Base-by-base conservation (phyloP, 2,113 vertebrate species). In the Cynopterus brachyotis region DNA sequence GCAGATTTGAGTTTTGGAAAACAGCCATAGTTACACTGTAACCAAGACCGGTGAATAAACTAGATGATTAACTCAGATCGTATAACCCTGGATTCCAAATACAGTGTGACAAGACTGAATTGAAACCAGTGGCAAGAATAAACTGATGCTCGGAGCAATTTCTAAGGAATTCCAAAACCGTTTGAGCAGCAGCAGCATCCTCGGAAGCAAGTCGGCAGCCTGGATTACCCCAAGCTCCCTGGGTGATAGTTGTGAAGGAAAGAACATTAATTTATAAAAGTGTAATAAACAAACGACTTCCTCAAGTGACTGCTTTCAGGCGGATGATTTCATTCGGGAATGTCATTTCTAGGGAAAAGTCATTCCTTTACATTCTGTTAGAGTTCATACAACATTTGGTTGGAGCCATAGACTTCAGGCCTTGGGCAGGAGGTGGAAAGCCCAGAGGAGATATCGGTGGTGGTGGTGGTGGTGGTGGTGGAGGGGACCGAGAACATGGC, bases 41-140 rank as follows among this genome's bases (percentile, higher is more conserved):
- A 30, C 45, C 83, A 75, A 86, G 78, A 62, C 26, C 37, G 66
- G 26, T 62, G 70, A 70, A 90, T 57, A 40, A 87, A 17, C 80
- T 69, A 57, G 83, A 69, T 42, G 72, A 47, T 87, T 78, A 84
- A 87, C 69, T 59, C 69, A 73, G 78, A 75, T 89, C 83, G 72
- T 35, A 35, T 13, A 62, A 60, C 42, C 42, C 75, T 24, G n/a
- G n/a, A 30, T 66, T 53, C 79, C 35, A 70, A 79, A 90, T 32
- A 70, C 53, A 76, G 30, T 1, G 0, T 5, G 11, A 70, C 62
- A 37, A 87, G 67, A 75, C 1, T 1, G 62, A 91, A 75, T 0
- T 1, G 62, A 91, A 35, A 50, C n/a, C 60, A 79, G 79, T 60
- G 30, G 40, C 47, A 35, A 79, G 73, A 57, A 53, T 35, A 50